Evolutionary conservation across 2,797 vertebrate species (phyloP).

Genomic region (Sebastes goodei): DNA sequence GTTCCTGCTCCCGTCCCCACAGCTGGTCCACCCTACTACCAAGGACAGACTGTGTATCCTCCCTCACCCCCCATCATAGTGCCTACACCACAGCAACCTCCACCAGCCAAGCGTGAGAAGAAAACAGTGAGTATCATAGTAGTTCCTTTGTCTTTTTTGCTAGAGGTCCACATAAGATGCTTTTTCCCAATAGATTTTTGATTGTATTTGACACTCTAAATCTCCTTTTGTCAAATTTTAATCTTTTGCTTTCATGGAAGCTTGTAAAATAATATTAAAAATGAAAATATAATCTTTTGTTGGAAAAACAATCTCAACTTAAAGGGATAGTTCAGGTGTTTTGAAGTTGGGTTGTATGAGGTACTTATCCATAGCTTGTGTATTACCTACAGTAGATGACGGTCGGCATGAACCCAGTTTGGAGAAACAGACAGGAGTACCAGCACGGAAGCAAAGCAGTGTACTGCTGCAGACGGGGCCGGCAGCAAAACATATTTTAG

Average conservation of each 20-base stretch:
- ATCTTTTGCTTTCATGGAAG: neutral
- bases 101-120: conserved; percentile 95
- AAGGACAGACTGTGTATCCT: conserved; percentile 94
- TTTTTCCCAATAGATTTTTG: neutral
- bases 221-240: neutral
- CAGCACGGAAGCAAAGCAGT: neutral
- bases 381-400: neutral
- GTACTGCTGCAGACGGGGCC: neutral
- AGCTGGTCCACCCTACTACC: conserved; percentile 91
- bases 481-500: neutral
- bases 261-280: neutral
- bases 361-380: neutral
- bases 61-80: conserved; percentile 95
- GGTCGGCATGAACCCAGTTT: neutral
- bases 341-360: neutral
- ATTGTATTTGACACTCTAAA: neutral
- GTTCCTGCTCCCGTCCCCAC: conserved; percentile 74
- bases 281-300: neutral
- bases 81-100: conserved; percentile 96
- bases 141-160: neutral
- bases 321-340: neutral
- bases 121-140: conserved; percentile 89
- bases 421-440: neutral
- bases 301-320: neutral
- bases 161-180: neutral